Conservation (phyloP, 2,113 vertebrate species). For the Tonatia bakeri region DNA sequence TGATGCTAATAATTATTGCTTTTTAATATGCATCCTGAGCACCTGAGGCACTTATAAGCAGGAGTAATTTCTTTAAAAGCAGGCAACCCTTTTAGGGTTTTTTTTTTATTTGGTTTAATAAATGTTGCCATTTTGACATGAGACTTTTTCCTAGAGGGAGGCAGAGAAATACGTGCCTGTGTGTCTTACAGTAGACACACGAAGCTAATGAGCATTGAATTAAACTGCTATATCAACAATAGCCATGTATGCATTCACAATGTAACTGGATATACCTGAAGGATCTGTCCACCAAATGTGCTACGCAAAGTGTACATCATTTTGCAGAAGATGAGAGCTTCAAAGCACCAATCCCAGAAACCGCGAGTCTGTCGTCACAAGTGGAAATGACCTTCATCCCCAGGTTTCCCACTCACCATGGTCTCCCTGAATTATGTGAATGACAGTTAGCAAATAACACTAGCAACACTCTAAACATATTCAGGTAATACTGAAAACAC, state of each 20-base stretch:
- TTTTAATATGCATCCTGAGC: background rate
- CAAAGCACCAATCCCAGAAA: background rate
- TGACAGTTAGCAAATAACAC: background rate
- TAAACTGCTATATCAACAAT: background rate
- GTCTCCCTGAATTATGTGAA: background rate
- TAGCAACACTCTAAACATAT: background rate
- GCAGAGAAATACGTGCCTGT: background rate
- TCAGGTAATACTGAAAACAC: background rate
- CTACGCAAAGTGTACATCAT: background rate
- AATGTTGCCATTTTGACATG: background rate
- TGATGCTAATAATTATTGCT: conserved; percentile 9
- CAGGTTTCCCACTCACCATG: background rate
- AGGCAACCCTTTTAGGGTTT: background rate
- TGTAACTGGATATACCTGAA: background rate
- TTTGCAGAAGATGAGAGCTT: background rate
- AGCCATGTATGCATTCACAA: background rate
- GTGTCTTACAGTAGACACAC: background rate
- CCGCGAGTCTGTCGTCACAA: background rate
- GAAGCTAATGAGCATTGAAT: background rate
- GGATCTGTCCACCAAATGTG: background rate
- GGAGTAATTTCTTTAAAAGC: background rate
- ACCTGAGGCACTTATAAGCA: background rate
- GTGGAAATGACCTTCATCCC: background rate
- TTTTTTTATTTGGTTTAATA: background rate
- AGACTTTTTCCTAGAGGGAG: background rate